Evolutionary conservation across 1,140 invertebrate genomes (phyloP).

Genomic region (Laupala kohalensis): DNA sequence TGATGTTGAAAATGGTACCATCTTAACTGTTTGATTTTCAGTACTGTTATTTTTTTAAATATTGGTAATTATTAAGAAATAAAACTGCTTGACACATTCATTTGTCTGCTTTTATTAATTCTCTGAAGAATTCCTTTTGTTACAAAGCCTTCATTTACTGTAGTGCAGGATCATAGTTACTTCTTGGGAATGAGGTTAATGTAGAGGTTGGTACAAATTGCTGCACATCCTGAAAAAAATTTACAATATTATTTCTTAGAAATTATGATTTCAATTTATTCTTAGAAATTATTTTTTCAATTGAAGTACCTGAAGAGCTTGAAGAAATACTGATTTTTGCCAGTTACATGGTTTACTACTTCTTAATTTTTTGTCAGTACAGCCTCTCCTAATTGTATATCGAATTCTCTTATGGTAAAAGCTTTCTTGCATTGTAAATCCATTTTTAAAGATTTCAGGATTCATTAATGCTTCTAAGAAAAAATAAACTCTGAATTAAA

Average conservation of each 20-base stretch:
- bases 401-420: background rate
- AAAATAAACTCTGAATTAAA: background rate
- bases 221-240: too few species aligned
- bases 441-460: background rate
- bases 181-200: too few species aligned
- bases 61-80: background rate
- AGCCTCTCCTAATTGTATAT: background rate
- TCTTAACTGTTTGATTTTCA: background rate
- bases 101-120: too few species aligned
- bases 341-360: background rate
- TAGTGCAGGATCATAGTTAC: too few species aligned
- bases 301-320: background rate
- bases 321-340: background rate
- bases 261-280: too few species aligned
- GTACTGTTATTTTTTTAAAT: background rate
- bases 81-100: too few species aligned
- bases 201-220: too few species aligned
- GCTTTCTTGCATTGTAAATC: background rate
- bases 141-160: too few species aligned
- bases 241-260: too few species aligned
- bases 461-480: too few species aligned
- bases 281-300: too few species aligned
- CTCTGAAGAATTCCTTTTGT: too few species aligned
- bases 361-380: background rate
- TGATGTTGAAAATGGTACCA: constrained; percentile 17